Evolutionary conservation across 2,888 invertebrate genomes (phyloP).

Genomic region (Drosophila paucipuncta): DNA sequence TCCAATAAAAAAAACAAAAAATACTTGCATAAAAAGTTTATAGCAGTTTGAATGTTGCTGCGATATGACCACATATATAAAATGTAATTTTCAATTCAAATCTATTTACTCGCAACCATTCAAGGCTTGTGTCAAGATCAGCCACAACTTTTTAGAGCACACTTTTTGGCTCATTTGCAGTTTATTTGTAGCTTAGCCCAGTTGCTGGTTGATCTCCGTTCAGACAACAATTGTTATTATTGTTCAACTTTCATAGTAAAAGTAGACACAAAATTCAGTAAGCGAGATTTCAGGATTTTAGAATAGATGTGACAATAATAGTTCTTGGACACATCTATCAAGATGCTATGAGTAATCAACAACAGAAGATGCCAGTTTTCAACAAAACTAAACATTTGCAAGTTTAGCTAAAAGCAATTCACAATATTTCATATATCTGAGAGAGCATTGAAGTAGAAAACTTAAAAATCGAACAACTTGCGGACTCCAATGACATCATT

Average conservation of each 20-base stretch:
- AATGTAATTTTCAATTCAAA: background rate
- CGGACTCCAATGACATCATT: conserved; percentile 46
- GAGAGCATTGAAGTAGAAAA: background rate
- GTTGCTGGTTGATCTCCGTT: background rate
- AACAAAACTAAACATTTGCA: background rate
- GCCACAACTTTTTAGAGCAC: background rate
- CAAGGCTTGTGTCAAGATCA: too few relatives aligned
- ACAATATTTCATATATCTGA: background rate
- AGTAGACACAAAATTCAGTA: background rate
- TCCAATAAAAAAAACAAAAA: background rate
- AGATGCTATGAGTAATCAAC: background rate
- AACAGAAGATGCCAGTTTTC: background rate
- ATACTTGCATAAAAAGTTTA: background rate
- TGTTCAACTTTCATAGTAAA: background rate
- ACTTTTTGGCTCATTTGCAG: background rate
- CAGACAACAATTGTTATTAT: background rate
- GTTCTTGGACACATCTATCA: background rate
- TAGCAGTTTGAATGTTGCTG: background rate
- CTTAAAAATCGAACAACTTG: conserved; percentile 15
- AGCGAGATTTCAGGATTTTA: background rate
- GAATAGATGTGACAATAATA: background rate
- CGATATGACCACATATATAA: background rate
- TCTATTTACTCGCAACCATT: background rate
- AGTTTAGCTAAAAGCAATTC: background rate
- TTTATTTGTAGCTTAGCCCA: background rate